Evolutionary conservation across 2,113 vertebrate species (phyloP).

Genomic region (Osmerus mordax): DNA sequence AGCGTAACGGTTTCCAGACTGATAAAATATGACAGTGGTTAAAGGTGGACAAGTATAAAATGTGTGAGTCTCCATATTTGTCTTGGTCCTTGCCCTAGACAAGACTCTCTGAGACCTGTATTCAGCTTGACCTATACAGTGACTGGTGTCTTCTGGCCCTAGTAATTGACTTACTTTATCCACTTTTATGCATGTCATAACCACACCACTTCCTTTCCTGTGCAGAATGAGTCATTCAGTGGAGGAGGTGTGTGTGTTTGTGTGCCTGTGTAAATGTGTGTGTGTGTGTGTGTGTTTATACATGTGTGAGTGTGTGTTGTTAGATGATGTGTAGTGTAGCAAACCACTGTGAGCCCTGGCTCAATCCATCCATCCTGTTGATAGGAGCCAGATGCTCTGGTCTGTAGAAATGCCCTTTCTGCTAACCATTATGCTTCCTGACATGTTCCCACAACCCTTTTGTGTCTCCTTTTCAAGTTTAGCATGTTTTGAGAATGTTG

Average conservation of each 20-base stretch:
- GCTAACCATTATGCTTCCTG: constrained; percentile 57
- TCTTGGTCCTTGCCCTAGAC: too few relatives aligned
- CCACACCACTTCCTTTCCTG: constrained; percentile 65
- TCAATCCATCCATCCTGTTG: constrained; percentile 50
- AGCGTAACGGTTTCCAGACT: too few relatives aligned
- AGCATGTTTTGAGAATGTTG: neutral
- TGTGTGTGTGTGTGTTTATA: neutral
- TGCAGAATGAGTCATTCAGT: constrained; percentile 45
- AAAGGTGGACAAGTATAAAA: too few relatives aligned
- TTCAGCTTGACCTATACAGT: constrained; percentile 30
- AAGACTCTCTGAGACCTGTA: neutral
- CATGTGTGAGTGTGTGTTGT: constrained; percentile 14
- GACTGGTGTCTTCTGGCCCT: constrained; percentile 41
- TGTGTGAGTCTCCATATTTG: too few relatives aligned
- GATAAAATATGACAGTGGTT: too few relatives aligned
- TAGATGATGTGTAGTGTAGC: constrained; percentile 40
- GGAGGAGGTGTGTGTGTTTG: constrained; percentile 10
- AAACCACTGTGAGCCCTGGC: constrained; percentile 51
- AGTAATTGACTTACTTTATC: constrained; percentile 21
- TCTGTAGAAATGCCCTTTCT: constrained; percentile 51
- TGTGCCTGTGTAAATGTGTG: too few relatives aligned
- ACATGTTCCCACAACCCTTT: constrained; percentile 46
- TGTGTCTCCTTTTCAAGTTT: constrained; percentile 11
- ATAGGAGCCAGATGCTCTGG: constrained; percentile 68
- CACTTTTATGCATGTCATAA: constrained; percentile 52